A percentile compares a stretch with the other conserved stretches of the same genome.
Evolutionary conservation across 2,113 vertebrate species (phyloP).

Genomic region (Chlorodrepanis virens): DNA sequence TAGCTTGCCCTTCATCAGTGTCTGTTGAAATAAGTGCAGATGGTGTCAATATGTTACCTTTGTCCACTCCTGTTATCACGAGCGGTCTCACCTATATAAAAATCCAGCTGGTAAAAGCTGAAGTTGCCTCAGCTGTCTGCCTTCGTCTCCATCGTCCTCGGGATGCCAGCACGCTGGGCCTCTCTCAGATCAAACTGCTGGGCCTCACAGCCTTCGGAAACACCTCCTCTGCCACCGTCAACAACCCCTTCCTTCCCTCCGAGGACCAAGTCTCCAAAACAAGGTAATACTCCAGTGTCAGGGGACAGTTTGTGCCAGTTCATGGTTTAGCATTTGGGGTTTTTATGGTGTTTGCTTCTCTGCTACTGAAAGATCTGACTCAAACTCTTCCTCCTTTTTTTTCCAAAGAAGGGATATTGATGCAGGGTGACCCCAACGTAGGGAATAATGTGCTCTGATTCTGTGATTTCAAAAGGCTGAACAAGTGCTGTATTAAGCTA

Average conservation of each 20-base stretch:
- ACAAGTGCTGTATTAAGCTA: too few relatives aligned
- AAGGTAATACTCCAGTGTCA: constrained; percentile 73
- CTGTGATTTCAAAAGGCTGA: too few relatives aligned
- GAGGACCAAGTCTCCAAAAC: constrained; percentile 99
- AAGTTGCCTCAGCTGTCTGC: constrained; percentile 96
- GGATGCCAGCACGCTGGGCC: constrained; percentile 93
- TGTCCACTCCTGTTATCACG: constrained; percentile 94
- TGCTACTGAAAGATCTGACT: too few relatives aligned
- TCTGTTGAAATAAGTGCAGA: constrained; percentile 98
- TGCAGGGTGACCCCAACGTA: too few relatives aligned
- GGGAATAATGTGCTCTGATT: too few relatives aligned
- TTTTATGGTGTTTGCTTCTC: neutral
- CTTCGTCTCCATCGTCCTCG: constrained; percentile 93
- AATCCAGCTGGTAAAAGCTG: constrained; percentile 96
- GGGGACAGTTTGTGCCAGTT: neutral
- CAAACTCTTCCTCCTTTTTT: neutral
- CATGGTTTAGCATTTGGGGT: fast-evolving
- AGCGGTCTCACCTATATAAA: constrained; percentile 98
- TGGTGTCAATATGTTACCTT: constrained; percentile 95
- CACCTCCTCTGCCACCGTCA: constrained; percentile 96
- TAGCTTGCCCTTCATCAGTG: constrained; percentile 96
- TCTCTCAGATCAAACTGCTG: constrained; percentile 95
- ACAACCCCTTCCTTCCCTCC: constrained; percentile 96
- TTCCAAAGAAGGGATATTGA: neutral
- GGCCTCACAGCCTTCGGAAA: constrained; percentile 96